Conservation (phyloP, 2,888 invertebrate genomes). For the Xiphydria camelus region DNA sequence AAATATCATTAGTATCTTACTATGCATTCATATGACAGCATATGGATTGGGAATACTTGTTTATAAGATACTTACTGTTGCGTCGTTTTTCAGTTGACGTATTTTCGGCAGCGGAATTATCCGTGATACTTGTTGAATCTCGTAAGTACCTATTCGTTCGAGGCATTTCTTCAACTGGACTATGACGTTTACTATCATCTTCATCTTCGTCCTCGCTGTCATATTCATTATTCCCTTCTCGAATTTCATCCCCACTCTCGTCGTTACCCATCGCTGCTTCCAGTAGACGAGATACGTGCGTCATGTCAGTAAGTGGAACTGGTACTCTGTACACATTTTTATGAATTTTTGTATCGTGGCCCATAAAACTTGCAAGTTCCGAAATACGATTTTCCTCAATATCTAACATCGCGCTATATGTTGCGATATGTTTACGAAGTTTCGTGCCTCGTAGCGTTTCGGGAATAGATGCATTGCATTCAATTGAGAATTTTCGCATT, state of each 20-base stretch:
- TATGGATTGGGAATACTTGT: no score
- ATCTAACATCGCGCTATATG: conserved; percentile 28
- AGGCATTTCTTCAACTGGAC: no score
- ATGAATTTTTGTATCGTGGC: conserved; percentile 35
- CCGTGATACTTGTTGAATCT: neutral
- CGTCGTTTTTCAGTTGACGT: neutral
- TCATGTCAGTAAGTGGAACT: conserved; percentile 24
- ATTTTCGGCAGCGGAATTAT: neutral
- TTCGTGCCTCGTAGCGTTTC: conserved; percentile 26
- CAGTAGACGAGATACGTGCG: conserved; percentile 27
- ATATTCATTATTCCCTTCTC: neutral
- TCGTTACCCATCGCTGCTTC: conserved; percentile 17
- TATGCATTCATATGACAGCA: no score
- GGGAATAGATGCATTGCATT: conserved; percentile 30
- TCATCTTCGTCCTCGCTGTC: no score
- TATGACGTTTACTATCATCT: no score
- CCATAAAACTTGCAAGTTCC: conserved; percentile 33
- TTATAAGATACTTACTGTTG: neutral
- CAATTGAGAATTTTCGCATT: conserved; percentile 24
- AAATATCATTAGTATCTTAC: no score
- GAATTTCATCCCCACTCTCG: neutral
- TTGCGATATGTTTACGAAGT: no score
- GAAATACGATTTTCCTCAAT: conserved; percentile 28
- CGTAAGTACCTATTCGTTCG: neutral
- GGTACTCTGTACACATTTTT: conserved; percentile 31